Evolutionary conservation across 1,140 invertebrate species (phyloP).

Genomic region (Penaeus japonicus): DNA sequence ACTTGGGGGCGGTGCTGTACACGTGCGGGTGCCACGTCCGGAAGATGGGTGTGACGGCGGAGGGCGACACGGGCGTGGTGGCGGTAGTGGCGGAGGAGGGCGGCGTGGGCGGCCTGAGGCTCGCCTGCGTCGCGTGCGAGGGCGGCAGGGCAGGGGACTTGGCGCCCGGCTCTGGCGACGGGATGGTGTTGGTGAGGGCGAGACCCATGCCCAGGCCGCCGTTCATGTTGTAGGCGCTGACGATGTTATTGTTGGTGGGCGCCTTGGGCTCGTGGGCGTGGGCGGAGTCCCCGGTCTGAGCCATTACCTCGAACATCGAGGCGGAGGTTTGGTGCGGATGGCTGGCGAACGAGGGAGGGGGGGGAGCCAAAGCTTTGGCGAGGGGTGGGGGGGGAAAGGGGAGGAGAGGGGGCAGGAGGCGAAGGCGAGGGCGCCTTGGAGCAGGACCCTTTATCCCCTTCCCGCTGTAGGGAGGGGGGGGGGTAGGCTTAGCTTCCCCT

Average conservation of each 20-base stretch:
- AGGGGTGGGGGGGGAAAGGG: not conserved
- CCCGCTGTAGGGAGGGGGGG: too few species aligned
- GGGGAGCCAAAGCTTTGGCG: not conserved
- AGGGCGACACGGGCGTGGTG: not conserved
- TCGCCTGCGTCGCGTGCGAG: not conserved
- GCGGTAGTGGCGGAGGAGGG: not conserved
- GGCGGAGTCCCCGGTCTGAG: conserved; percentile 15
- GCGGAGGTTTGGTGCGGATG: not conserved
- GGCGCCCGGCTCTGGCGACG: conserved; percentile 2
- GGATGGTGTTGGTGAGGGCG: not conserved
- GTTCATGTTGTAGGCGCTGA: conserved; percentile 26
- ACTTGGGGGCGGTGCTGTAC: conserved; percentile 28
- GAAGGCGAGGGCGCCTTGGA: not conserved
- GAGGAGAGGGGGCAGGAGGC: not conserved
- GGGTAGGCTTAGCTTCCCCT: too few species aligned
- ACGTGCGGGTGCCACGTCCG: conserved; percentile 48
- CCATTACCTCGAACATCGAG: conserved; percentile 41
- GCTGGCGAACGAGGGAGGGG: not conserved
- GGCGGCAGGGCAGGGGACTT: conserved; percentile 31
- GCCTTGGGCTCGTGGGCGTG: conserved; percentile 25
- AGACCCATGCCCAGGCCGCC: conserved; percentile 17
- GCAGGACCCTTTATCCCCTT: not conserved
- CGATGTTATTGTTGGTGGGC: conserved; percentile 32
- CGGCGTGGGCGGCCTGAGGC: conserved; percentile 22
- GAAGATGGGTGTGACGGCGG: not conserved